Percentiles rank a stretch among this genome's conserved stretches.
Conservation (phyloP, 1,140 invertebrate species). For the Diachasma alloeum region DNA sequence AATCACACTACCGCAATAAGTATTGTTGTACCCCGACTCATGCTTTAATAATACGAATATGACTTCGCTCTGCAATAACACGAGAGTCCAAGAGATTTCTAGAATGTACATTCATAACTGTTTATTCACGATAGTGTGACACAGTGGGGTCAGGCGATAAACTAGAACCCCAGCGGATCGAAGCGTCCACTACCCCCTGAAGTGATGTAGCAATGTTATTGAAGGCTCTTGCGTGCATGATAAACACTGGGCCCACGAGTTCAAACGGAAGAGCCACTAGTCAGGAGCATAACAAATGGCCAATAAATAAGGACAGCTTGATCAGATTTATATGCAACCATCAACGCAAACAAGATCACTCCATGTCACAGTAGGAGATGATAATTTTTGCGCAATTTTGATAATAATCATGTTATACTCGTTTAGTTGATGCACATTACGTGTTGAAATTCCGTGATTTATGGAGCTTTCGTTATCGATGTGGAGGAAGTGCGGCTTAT, state of each 20-base stretch:
- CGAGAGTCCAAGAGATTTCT: neutral
- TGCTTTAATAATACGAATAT: neutral
- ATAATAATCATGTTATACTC: neutral
- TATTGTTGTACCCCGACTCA: neutral
- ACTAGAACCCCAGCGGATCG: constrained; percentile 9
- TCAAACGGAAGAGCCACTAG: too few species aligned
- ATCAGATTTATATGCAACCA: neutral
- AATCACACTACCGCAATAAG: neutral
- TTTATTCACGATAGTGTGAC: neutral
- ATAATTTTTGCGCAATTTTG: neutral
- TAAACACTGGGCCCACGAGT: too few species aligned
- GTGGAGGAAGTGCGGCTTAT: neutral
- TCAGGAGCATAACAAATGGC: too few species aligned
- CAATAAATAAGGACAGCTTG: too few species aligned
- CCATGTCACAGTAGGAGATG: neutral
- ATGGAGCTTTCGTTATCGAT: constrained; percentile 21
- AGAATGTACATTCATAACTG: neutral
- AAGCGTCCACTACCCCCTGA: neutral
- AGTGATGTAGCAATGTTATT: neutral
- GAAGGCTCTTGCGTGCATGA: too few species aligned
- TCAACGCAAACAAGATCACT: neutral
- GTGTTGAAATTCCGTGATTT: constrained; percentile 11
- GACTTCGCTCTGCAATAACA: neutral
- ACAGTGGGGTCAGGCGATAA: neutral
- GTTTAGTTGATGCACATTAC: neutral